A percentile compares a stretch with the other conserved stretches of the same genome.
Evolutionary conservation across 2,888 invertebrate species (phyloP).

Genomic region (Prostheceraeus crozeri): DNA sequence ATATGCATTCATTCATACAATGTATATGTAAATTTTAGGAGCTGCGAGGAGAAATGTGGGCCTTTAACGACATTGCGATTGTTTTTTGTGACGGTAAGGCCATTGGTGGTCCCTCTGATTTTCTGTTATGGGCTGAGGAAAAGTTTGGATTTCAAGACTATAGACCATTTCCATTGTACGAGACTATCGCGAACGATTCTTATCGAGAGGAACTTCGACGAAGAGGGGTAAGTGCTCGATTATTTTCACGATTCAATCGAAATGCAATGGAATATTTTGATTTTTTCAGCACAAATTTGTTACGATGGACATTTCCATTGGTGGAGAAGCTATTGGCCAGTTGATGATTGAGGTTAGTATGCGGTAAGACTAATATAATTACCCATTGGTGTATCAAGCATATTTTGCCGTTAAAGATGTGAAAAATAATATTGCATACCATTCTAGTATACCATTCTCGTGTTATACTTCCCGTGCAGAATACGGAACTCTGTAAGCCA

Average conservation of each 20-base stretch:
- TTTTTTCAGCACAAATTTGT: slow-evolving; percentile 17
- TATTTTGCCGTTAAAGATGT: background rate
- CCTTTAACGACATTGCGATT: slow-evolving; percentile 50
- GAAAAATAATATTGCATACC: background rate
- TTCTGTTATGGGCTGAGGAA: slow-evolving; percentile 52
- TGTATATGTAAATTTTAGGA: slow-evolving; percentile 44
- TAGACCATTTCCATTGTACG: slow-evolving; percentile 49
- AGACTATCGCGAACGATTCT: slow-evolving; percentile 52
- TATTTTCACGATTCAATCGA: too few species aligned
- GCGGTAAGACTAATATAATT: too few species aligned
- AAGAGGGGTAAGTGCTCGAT: slow-evolving; percentile 45
- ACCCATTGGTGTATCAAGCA: background rate
- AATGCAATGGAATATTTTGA: too few species aligned
- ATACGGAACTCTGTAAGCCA: too few species aligned
- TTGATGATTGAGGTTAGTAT: slow-evolving; percentile 55
- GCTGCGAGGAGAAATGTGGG: slow-evolving; percentile 54
- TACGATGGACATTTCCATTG: slow-evolving; percentile 51
- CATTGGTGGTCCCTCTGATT: slow-evolving; percentile 51
- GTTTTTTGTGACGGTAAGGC: slow-evolving; percentile 50
- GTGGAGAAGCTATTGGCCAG: slow-evolving; percentile 47
- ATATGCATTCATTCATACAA: background rate
- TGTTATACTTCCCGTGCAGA: too few species aligned
- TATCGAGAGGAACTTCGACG: slow-evolving; percentile 49
- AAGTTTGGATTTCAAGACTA: slow-evolving; percentile 52
- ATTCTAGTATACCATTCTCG: too few species aligned